Percentiles rank a stretch among this genome's conserved stretches.
Evolutionary conservation across 2,888 invertebrate species (phyloP).

Genomic region (Sinohyriopsis cumingii): DNA sequence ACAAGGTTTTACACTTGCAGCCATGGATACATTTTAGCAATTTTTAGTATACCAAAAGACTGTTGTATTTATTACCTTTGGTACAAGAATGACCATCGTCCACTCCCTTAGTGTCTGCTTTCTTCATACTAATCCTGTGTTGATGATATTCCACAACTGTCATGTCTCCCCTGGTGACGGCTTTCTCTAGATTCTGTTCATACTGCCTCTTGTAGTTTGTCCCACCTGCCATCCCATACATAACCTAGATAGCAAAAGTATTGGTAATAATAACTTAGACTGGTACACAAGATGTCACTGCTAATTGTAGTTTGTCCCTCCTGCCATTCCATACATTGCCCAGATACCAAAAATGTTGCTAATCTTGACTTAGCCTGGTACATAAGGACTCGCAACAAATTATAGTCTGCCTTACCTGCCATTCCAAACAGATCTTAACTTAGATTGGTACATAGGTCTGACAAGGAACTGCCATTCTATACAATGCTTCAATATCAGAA

Average conservation of each 20-base stretch:
- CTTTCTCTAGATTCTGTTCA: slow-evolving; percentile 83
- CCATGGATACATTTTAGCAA: no score
- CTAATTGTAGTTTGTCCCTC: slow-evolving; percentile 85
- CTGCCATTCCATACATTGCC: slow-evolving; percentile 92
- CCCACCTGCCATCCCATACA: slow-evolving; percentile 92
- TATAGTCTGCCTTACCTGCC: slow-evolving; percentile 88
- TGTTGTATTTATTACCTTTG: slow-evolving; percentile 76
- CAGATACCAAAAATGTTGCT: slow-evolving; percentile 53
- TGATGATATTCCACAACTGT: slow-evolving; percentile 90
- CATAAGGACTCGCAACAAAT: slow-evolving; percentile 76
- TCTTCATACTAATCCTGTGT: slow-evolving; percentile 82
- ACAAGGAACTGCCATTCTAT: slow-evolving; percentile 88
- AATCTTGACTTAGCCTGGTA: not conserved
- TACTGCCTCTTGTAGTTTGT: slow-evolving; percentile 86
- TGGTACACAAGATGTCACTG: slow-evolving; percentile 73
- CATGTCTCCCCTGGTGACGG: slow-evolving; percentile 89
- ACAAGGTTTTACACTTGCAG: no score
- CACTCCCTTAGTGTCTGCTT: slow-evolving; percentile 84
- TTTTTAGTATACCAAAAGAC: not conserved
- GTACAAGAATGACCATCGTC: slow-evolving; percentile 89
- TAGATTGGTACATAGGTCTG: no score
- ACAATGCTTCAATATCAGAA: slow-evolving; percentile 77
- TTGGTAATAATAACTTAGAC: not conserved
- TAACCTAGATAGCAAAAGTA: slow-evolving; percentile 76
- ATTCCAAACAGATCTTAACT: slow-evolving; percentile 81